A percentile compares a stretch with the other conserved stretches of the same genome.
Conservation (phyloP, 1,140 invertebrate genomes). For the Cyphomyrmex costatus region DNA sequence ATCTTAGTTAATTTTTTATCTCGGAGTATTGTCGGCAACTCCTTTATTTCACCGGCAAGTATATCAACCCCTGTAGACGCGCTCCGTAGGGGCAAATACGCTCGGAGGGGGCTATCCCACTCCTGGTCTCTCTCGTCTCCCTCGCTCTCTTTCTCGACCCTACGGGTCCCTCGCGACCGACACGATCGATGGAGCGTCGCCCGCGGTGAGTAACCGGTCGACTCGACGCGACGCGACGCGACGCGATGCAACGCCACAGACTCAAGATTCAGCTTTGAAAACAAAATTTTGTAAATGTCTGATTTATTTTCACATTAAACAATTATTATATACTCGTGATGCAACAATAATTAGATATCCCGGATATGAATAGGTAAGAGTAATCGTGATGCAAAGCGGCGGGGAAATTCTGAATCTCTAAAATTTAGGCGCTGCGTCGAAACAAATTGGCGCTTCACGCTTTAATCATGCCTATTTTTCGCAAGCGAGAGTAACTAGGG, state of each 20-base stretch:
- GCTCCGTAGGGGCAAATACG: conserved; percentile 22
- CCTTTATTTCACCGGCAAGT: conserved; percentile 69
- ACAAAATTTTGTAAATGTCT: background rate
- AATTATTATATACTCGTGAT: background rate
- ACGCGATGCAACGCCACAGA: conserved; percentile 51
- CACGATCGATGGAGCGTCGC: conserved; percentile 85
- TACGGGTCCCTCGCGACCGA: conserved; percentile 73
- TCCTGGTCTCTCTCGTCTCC: conserved; percentile 33
- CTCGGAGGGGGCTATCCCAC: conserved; percentile 15
- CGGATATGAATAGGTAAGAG: too few relatives aligned
- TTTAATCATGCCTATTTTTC: conserved; percentile 30
- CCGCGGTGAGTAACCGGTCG: conserved; percentile 84
- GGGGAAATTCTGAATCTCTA: background rate
- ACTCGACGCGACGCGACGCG: conserved; percentile 59
- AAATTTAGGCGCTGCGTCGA: background rate
- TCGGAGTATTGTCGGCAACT: conserved; percentile 41
- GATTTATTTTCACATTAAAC: background rate
- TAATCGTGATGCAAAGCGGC: background rate
- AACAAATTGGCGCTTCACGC: background rate
- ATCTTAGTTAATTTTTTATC: conserved; percentile 41
- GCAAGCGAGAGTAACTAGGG: conserved; percentile 20
- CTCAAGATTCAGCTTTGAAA: background rate
- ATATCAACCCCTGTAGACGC: conserved; percentile 48
- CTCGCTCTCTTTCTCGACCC: conserved; percentile 51
- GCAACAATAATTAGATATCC: background rate